Evolutionary conservation across 2,888 invertebrate species (phyloP), one percentile per base, ranked within the genome.

Genomic region (Cordylochernes scorpioides): DNA sequence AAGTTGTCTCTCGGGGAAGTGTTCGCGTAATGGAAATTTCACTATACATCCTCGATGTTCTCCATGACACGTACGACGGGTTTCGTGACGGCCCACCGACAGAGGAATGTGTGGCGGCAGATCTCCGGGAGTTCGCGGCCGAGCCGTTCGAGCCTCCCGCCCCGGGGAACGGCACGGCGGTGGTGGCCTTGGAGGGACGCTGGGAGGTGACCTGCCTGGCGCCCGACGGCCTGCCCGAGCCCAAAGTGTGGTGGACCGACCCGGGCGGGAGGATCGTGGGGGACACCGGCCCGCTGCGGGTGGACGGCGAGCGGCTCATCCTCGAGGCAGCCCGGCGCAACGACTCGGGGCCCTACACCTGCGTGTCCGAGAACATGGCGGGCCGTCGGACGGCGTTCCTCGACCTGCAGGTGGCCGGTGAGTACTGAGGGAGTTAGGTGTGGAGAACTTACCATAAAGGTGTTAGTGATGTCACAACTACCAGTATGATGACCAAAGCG

Each of bases 311-410:
- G 24, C 41, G 44, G 19, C 51, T 70, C 29, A 59, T 65, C 31
- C 60, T 70, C 34, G 58, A 60, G 17, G 59, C 61, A 10, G 57
- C 60, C 24, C 46, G 55, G 34, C 51, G 58, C 33, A 56, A 59
- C 36, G 63, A 65, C 35, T 60, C 62, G 42, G 70, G 69, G 21
- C 63, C 62, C 47, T 71, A 69, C 47, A 65, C 64, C 2, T 70
- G 70, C 48, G 57, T 64, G 10, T 66, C 66, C 8, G 65, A 66
- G 49, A 71, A 71, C 49, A 52, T 64, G 28, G 68, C 67, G 5
- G 69, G 65, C 4, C 58, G 57, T 41, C 63, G 61, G 21, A 57
- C 60, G 39, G 58, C 60, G 42, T 48, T 49, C 10, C 58, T 70
- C 19, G 59, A 61, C 49, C 51, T 71, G 15, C 49, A 63, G 24